Percentiles rank a stretch among this genome's conserved stretches.
Evolutionary conservation across 2,113 vertebrate species (phyloP).

Genomic region (Damaliscus lunatus): DNA sequence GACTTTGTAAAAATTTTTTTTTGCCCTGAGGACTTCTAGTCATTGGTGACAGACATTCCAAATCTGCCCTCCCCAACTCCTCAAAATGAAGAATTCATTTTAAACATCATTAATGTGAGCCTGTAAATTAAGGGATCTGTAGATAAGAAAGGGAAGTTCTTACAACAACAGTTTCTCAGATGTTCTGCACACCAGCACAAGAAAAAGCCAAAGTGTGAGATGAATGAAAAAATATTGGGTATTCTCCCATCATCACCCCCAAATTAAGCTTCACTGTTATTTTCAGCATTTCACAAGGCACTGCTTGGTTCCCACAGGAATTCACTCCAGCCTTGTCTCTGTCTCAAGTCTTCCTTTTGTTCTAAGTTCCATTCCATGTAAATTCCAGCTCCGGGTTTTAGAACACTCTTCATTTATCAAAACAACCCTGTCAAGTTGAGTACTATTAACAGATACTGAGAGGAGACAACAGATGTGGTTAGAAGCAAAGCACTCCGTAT

Average conservation of each 20-base stretch:
- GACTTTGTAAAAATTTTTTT: neutral
- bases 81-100: neutral
- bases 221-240: neutral
- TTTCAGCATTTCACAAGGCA: neutral
- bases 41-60: neutral
- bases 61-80: neutral
- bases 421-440: slow-evolving; percentile 94
- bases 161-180: neutral
- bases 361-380: slow-evolving; percentile 57
- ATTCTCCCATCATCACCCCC: neutral
- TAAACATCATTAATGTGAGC: neutral
- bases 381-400: slow-evolving; percentile 91
- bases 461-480: slow-evolving; percentile 94
- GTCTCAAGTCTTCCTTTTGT: neutral
- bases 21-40: neutral
- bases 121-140: neutral
- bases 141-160: neutral
- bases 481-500: slow-evolving; percentile 89
- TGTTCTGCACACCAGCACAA: neutral
- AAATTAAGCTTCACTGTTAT: neutral
- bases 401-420: slow-evolving; percentile 92
- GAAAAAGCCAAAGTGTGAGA: neutral
- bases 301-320: neutral
- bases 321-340: neutral
- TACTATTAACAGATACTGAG: slow-evolving; percentile 98